Conservation (phyloP, 2,113 vertebrate species). For the Recurvirostra avosetta region DNA sequence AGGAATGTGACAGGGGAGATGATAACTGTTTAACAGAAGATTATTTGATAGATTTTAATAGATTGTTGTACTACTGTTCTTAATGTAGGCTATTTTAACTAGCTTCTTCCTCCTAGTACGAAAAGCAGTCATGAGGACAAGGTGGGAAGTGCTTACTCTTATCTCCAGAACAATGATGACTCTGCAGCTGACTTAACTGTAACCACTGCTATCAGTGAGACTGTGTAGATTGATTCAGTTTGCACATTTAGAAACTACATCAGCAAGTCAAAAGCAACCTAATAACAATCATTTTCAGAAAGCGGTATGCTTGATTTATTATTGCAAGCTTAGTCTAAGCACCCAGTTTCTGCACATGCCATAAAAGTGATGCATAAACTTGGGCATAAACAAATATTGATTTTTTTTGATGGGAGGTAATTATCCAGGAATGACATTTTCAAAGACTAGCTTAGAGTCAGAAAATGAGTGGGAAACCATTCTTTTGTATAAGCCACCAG, state of each 20-base stretch:
- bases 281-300: neutral
- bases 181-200: neutral
- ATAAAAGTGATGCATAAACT: neutral
- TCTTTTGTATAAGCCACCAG: neutral
- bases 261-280: neutral
- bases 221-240: neutral
- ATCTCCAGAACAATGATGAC: neutral
- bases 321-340: neutral
- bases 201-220: neutral
- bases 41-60: neutral
- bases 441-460: neutral
- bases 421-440: neutral
- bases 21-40: neutral
- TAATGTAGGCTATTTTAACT: neutral
- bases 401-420: neutral
- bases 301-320: neutral
- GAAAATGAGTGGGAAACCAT: neutral
- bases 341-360: neutral
- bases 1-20: neutral
- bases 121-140: neutral
- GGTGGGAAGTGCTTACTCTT: neutral
- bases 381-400: neutral
- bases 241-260: neutral
- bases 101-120: neutral
- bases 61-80: neutral